Percentiles rank a stretch among this genome's conserved stretches.
These are phyloP conservation scores for Rhinopomastus cyanomelas DNA, from an alignment of 2,113 vertebrate genomes.

Conservation along the genomic window DNA sequence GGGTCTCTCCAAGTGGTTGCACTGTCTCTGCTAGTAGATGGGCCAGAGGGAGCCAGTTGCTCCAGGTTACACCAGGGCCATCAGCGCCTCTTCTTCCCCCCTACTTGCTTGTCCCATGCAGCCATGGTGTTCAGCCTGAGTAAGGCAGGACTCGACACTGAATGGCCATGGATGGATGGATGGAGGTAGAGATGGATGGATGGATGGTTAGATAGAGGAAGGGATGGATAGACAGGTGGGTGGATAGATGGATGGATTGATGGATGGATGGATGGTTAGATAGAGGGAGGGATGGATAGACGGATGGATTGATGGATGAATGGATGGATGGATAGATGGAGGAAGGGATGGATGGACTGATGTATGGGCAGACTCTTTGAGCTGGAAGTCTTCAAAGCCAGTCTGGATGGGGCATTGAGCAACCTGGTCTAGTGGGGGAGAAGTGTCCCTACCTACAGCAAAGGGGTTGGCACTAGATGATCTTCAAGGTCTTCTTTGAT, in stretches of 20 bases:
- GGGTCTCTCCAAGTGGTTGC: neutral
- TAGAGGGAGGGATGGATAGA: too few relatives aligned
- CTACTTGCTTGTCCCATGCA: neutral
- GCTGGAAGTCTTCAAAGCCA: too few relatives aligned
- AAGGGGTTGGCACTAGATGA: too few relatives aligned
- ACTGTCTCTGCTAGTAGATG: neutral
- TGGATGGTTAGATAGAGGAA: too few relatives aligned
- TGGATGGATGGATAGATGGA: too few relatives aligned
- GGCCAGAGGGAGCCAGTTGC: neutral
- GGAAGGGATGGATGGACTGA: too few relatives aligned
- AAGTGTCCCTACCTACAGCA: too few relatives aligned
- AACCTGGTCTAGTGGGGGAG: too few relatives aligned
- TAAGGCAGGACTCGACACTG: neutral
- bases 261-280: too few relatives aligned
- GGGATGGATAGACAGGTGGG: too few relatives aligned
- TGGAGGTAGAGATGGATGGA: neutral
- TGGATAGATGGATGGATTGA: neutral
- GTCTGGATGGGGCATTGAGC: too few relatives aligned
- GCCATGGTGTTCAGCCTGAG: neutral
- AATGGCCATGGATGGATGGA: neutral
- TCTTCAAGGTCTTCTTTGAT: neutral
- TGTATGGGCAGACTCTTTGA: neutral
- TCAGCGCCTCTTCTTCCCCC: neutral
- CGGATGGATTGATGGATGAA: too few relatives aligned
- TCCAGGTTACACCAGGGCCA: rapidly evolving